Conservation (phyloP, 2,888 invertebrate genomes). For the Isotomurus palustris region DNA sequence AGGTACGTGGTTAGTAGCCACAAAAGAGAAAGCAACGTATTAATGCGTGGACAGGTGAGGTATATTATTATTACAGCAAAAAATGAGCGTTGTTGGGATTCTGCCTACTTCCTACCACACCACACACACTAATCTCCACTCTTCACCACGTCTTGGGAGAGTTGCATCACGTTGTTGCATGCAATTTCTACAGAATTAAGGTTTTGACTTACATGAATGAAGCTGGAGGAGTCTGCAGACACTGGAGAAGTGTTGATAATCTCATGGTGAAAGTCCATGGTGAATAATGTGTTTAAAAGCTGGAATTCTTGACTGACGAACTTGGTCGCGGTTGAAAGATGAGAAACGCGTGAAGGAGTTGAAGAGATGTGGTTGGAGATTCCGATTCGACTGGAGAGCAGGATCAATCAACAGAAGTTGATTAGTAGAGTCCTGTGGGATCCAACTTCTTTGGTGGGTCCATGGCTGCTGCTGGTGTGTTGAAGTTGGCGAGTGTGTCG, state of each 20-base stretch:
- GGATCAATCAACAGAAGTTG: neutral
- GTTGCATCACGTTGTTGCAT: no score
- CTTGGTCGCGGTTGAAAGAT: neutral
- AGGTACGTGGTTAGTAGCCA: no score
- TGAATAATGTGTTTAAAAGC: neutral
- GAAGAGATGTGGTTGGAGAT: neutral
- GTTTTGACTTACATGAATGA: no score
- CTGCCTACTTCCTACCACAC: no score
- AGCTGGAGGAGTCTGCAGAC: neutral
- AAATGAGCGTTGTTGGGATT: no score
- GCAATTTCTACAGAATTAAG: no score
- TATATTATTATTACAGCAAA: no score
- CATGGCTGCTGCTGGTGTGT: conserved; percentile 28
- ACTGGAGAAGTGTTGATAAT: neutral
- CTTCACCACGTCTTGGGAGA: no score
- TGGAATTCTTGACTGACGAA: neutral
- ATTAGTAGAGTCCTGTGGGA: conserved; percentile 43
- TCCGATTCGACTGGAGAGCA: neutral
- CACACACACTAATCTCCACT: no score
- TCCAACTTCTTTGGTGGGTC: conserved; percentile 44
- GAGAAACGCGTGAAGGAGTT: neutral
- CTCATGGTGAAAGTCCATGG: conserved; percentile 9
- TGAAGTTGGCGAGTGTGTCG: conserved; percentile 15
- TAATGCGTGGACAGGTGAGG: no score
- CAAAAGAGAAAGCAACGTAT: no score